Conservation (phyloP, 2,888 invertebrate genomes). For the Phyllotreta cruciferae region DNA sequence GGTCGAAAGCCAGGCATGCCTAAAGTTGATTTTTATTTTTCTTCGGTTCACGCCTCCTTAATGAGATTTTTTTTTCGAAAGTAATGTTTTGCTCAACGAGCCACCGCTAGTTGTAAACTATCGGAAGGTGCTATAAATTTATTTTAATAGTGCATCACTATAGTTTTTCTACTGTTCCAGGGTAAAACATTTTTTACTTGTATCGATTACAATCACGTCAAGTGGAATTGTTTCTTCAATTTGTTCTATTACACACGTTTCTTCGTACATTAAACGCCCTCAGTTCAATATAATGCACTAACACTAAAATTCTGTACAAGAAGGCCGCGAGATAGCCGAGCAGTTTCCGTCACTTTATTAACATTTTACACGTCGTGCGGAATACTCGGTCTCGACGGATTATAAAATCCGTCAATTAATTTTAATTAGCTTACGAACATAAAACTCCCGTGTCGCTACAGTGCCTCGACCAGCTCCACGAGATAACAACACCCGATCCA, state of each 20-base stretch:
- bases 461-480: background rate
- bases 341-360: slow-evolving; percentile 7
- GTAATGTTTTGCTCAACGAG: slow-evolving; percentile 21
- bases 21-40: slow-evolving; percentile 32
- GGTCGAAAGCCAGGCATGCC: slow-evolving; percentile 28
- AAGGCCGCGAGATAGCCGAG: too few relatives aligned
- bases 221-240: too few relatives aligned
- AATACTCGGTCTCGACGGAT: background rate
- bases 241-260: too few relatives aligned
- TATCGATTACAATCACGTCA: too few relatives aligned
- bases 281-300: too few relatives aligned
- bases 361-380: slow-evolving; percentile 8
- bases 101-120: slow-evolving; percentile 5
- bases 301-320: too few relatives aligned
- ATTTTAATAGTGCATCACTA: too few relatives aligned
- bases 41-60: slow-evolving; percentile 28
- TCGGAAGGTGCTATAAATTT: too few relatives aligned
- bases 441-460: background rate
- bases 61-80: slow-evolving; percentile 22
- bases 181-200: too few relatives aligned
- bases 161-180: too few relatives aligned
- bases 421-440: slow-evolving; percentile 12
- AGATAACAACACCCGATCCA: too few relatives aligned
- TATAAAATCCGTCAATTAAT: slow-evolving; percentile 8
- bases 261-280: too few relatives aligned